Base-by-base conservation (phyloP, 2,113 vertebrate species). In the Motacilla tschutschensis region DNA sequence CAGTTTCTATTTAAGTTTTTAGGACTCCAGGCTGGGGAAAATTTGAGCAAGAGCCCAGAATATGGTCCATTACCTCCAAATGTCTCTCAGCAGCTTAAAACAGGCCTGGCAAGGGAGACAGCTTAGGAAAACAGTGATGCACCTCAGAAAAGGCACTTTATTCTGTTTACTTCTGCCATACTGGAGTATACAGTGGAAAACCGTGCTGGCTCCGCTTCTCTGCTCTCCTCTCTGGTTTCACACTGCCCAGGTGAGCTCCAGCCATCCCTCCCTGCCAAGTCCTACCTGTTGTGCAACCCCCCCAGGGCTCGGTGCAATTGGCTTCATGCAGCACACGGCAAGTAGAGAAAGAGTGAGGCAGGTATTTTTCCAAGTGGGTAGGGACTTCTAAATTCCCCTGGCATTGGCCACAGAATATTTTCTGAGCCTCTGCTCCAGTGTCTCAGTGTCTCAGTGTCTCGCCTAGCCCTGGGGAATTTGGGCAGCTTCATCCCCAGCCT, bases 81-180 rank as follows among this genome's bases (percentile, higher is more conserved):
- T 36, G 60, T 70, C 2, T 2, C 67, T 70, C 17, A 1, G 60
- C 64, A 51, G 81, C 64, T 87, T 43, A 18, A 40, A 84, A 54
- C 28, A 46, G 64, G 64, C 54, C 81, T 91, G 79, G 89, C 74
- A 44, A 58, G 62, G 73, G 65, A 63, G 41, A 6, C 0, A 8
- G 67, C 72, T 79, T 16, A 71, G 3, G 4, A 66, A 75, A 85
- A 66, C 18, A 5, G 3, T 1, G 75, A 70, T 65, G 88, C 80
- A 63, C 86, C 88, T 90, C 4, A 0, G 85, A 65, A 90, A 91
- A 93, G 90, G 80, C 94, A 69, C 88, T 90, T 90, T 92, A 88
- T 85, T 88, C 81, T 77, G 58, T 89, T 91, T 86, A 53, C 88
- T 77, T 81, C 67, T 79, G 87, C 87, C 1, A 2, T 20, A n/a